These are phyloP conservation scores for Mylabris sibirica DNA, from an alignment of 2,888 invertebrate species.

Conservation along the genomic window DNA sequence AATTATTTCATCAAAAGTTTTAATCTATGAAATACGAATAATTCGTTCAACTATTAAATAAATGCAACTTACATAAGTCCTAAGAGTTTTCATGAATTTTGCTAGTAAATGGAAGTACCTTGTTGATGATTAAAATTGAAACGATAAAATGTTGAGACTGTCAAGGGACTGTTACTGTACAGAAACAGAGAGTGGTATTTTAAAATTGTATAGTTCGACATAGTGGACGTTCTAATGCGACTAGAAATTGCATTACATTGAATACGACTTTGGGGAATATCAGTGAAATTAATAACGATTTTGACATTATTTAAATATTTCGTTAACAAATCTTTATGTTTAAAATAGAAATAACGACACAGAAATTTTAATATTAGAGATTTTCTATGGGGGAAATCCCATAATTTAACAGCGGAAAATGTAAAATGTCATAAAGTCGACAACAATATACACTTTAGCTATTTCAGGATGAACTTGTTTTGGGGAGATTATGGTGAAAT, in stretches of 20 bases:
- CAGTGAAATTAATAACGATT: not conserved
- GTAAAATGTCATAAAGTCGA: constrained; percentile 4
- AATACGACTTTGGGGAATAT: not conserved
- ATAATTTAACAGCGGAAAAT: not conserved
- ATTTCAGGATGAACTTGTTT: constrained; percentile 9
- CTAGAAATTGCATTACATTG: not conserved
- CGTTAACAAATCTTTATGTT: not conserved
- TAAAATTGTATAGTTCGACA: not conserved
- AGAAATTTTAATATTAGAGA: not conserved
- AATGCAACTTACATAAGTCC: not conserved
- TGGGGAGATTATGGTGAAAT: constrained; percentile 1
- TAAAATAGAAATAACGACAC: not conserved
- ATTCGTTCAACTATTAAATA: not conserved
- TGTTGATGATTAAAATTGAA: constrained; percentile 10
- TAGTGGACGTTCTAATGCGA: not conserved
- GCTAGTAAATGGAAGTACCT: not conserved
- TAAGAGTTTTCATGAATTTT: not conserved
- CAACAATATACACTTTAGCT: not conserved
- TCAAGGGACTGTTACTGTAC: not conserved
- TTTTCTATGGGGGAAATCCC: not conserved
- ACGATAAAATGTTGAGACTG: constrained; percentile 1
- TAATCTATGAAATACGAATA: not conserved
- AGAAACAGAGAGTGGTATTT: not conserved
- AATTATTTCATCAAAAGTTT: not conserved
- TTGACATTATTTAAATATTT: not conserved